A percentile compares a stretch with the other conserved stretches of the same genome.
These are phyloP conservation scores for Spicauda simplicius DNA, from an alignment of 2,888 invertebrate genomes.

Conservation along the genomic window DNA sequence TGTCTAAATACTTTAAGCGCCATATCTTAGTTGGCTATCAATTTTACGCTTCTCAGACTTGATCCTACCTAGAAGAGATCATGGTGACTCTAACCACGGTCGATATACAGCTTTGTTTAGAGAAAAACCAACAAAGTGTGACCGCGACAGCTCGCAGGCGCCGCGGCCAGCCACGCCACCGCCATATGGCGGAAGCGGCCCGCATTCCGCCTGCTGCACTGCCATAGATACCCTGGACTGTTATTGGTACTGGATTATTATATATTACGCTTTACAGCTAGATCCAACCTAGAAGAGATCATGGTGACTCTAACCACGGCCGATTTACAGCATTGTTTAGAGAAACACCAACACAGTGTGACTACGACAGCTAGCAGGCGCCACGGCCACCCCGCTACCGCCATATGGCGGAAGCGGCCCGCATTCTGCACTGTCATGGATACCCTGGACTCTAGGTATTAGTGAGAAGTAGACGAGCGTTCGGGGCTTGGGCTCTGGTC, in stretches of 20 bases:
- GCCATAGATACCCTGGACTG: background rate
- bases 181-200: slow-evolving; percentile 71
- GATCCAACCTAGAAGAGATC: slow-evolving; percentile 26
- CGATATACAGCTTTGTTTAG: slow-evolving; percentile 46
- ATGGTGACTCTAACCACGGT: slow-evolving; percentile 12
- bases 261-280: too few relatives aligned
- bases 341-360: slow-evolving; percentile 63
- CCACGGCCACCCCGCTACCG: slow-evolving; percentile 44
- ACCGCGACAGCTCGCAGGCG: slow-evolving; percentile 57
- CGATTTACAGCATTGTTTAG: slow-evolving; percentile 46
- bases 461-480: background rate
- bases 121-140: slow-evolving; percentile 62
- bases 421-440: slow-evolving; percentile 48
- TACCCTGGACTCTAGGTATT: background rate
- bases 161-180: slow-evolving; percentile 47
- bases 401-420: slow-evolving; percentile 71
- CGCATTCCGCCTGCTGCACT: slow-evolving; percentile 50
- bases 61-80: slow-evolving; percentile 15
- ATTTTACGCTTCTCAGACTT: background rate
- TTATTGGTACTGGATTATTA: background rate
- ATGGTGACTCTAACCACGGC: slow-evolving; percentile 7
- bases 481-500: too few relatives aligned
- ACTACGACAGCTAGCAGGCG: slow-evolving; percentile 57
- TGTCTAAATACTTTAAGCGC: too few relatives aligned
- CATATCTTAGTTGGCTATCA: too few relatives aligned